A percentile compares a stretch with the other conserved stretches of the same genome.
phyloP scores from a whole-genome alignment of 1,140 invertebrate genomes.

The Drosophila seguyi region DNA sequence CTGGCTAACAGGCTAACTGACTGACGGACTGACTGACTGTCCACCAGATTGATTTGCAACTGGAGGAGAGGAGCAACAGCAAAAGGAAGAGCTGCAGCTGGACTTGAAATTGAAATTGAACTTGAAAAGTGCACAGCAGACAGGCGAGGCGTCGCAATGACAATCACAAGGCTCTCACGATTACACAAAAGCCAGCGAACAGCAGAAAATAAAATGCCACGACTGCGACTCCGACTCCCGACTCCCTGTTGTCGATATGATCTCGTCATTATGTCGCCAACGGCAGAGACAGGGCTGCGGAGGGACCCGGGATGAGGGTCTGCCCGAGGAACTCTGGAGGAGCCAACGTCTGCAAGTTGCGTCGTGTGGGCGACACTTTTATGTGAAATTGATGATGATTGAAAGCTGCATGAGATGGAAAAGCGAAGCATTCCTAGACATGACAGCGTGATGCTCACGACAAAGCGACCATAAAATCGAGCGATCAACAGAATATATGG shows the following conservation, averaged over 20 bases:
- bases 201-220: constrained; percentile 62
- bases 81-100: constrained; percentile 2
- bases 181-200: constrained; percentile 44
- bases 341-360: constrained; percentile 57
- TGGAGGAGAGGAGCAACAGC: constrained; percentile 4
- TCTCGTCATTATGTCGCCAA: constrained; percentile 69
- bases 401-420: constrained; percentile 65
- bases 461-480: constrained; percentile 3
- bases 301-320: background rate
- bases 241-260: constrained; percentile 72
- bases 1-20: constrained; percentile 33
- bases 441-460: constrained; percentile 42
- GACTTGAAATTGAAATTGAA: constrained; percentile 79
- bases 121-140: constrained; percentile 76
- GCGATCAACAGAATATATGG: constrained; percentile 7
- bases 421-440: constrained; percentile 25
- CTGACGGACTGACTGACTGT: constrained; percentile 23
- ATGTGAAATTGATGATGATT: constrained; percentile 85
- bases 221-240: constrained; percentile 30
- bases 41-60: constrained; percentile 61
- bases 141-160: constrained; percentile 40
- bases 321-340: background rate
- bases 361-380: constrained; percentile 81
- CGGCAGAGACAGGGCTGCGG: background rate
- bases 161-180: constrained; percentile 62